Evolutionary conservation across 1,140 invertebrate species (phyloP).

Genomic region (Chelonus insularis): DNA sequence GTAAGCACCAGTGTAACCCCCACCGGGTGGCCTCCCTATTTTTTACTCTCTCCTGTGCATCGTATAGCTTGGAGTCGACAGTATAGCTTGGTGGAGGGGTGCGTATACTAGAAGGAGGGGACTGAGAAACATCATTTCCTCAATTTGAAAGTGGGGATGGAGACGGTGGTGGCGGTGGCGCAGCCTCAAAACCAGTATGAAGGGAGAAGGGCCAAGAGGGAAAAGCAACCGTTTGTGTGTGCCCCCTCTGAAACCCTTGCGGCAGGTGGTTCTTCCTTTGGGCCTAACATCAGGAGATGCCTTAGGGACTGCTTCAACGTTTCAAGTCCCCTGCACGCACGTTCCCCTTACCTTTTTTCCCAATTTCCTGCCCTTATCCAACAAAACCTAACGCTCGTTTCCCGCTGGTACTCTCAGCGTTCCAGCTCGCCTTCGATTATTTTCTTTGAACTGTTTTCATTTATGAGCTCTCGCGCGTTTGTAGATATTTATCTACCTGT

Average conservation of each 20-base stretch:
- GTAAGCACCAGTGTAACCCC: slow-evolving; percentile 44
- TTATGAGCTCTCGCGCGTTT: neutral
- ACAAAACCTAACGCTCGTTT: no score
- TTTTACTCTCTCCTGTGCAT: slow-evolving; percentile 16
- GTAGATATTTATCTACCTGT: neutral
- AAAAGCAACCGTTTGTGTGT: slow-evolving; percentile 28
- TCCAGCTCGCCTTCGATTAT: neutral
- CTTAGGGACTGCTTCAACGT: slow-evolving; percentile 46
- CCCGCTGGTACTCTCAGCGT: no score
- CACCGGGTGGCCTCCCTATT: slow-evolving; percentile 28
- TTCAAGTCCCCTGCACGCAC: slow-evolving; percentile 24
- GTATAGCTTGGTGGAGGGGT: slow-evolving; percentile 17
- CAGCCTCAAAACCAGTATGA: slow-evolving; percentile 10
- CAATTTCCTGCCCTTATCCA: neutral
- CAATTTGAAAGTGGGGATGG: neutral
- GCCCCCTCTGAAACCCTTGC: slow-evolving; percentile 41
- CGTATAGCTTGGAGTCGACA: slow-evolving; percentile 25
- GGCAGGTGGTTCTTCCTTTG: slow-evolving; percentile 56
- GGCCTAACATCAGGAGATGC: slow-evolving; percentile 40
- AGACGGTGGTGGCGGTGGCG: slow-evolving; percentile 23
- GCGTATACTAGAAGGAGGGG: slow-evolving; percentile 4
- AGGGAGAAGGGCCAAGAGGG: slow-evolving; percentile 22
- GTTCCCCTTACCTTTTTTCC: neutral
- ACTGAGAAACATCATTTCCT: slow-evolving; percentile 4
- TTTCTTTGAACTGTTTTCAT: neutral